phyloP scores from a whole-genome alignment of 2,113 vertebrate species.

The Pontoporia blainvillei region DNA sequence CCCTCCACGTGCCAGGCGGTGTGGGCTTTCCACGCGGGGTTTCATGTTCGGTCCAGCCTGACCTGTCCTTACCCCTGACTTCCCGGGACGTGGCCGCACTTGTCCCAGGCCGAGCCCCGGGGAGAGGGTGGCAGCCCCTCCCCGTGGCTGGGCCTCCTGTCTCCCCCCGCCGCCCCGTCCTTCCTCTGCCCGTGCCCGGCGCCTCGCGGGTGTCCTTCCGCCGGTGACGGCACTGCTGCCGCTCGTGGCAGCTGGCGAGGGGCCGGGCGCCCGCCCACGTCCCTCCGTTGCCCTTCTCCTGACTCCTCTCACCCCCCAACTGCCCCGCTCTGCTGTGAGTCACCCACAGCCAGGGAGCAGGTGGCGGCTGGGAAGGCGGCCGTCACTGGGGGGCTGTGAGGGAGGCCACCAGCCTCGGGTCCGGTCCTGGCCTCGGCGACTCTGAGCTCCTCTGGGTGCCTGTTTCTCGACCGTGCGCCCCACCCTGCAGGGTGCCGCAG shows the following conservation, averaged over 20 bases:
- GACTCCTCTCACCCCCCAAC: background rate
- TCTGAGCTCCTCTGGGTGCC: background rate
- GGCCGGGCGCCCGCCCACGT: background rate
- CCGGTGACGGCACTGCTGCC: background rate
- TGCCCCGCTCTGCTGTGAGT: background rate
- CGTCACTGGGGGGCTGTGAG: background rate
- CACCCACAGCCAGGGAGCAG: background rate
- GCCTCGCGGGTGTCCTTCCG: background rate
- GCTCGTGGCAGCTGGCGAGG: conserved; percentile 18
- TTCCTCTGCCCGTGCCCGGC: background rate
- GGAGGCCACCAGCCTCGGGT: background rate
- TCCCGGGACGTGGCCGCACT: background rate
- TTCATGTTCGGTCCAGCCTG: rapidly evolving
- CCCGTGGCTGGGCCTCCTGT: background rate
- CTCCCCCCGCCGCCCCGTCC: background rate
- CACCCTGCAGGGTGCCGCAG: background rate
- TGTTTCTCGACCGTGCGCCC: rapidly evolving
- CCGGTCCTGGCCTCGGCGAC: background rate
- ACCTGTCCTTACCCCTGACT: background rate
- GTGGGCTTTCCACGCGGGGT: background rate
- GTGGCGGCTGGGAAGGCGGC: background rate
- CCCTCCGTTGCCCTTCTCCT: conserved; percentile 23
- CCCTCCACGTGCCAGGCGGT: rapidly evolving
- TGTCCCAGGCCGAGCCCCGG: background rate
- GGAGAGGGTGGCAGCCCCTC: background rate